Conservation (phyloP, 2,797 vertebrate species). For the Acipenser ruthenus region DNA sequence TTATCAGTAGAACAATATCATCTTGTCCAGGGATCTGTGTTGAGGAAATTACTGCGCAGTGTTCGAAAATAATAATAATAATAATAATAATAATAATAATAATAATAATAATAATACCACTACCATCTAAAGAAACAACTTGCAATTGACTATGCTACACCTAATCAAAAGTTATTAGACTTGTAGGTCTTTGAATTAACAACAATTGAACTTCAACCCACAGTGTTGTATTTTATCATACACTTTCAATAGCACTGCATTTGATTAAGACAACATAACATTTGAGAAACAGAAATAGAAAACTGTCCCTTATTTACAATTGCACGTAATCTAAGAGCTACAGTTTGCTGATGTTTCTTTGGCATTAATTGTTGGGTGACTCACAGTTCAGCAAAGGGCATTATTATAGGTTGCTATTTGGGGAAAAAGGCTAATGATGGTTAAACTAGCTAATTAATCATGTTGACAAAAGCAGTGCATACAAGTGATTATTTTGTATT, state of each 20-base stretch:
- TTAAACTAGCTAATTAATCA: no score
- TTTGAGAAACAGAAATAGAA: no score
- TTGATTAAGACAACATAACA: conserved; percentile 19
- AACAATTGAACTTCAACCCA: no score
- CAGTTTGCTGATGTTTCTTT: conserved; percentile 22
- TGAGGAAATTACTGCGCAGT: conserved; percentile 45
- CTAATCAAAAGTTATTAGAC: not conserved
- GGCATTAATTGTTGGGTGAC: conserved; percentile 36
- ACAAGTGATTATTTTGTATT: no score
- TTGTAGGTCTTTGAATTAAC: no score
- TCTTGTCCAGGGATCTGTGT: conserved; percentile 44
- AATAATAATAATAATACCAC: not conserved
- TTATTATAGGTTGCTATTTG: conserved; percentile 24
- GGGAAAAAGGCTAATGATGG: not conserved
- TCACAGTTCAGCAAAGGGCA: conserved; percentile 25
- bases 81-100: no score
- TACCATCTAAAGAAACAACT: not conserved
- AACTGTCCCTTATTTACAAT: not conserved
- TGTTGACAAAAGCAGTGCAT: no score
- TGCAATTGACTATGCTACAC: not conserved
- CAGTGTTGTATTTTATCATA: no score
- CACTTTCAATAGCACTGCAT: conserved; percentile 11
- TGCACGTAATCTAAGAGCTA: conserved; percentile 1
- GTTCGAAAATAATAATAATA: no score
- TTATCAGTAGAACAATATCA: conserved; percentile 53